Percentiles rank a stretch among this genome's conserved stretches.
Conservation (phyloP, 2,113 vertebrate species). For the Tenebrosternarchus preto region DNA sequence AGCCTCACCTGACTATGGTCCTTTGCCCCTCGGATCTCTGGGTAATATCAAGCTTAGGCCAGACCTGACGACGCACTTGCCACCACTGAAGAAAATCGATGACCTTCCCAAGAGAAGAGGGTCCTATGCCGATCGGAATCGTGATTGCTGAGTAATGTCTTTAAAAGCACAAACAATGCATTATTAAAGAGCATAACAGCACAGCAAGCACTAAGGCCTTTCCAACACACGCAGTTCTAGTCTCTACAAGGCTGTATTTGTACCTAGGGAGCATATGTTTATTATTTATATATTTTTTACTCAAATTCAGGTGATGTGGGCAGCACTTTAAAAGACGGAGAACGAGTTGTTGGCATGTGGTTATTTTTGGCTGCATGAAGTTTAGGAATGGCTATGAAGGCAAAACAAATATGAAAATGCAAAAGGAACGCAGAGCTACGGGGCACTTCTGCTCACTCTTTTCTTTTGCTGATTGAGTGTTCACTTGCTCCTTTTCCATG, state of each 20-base stretch:
- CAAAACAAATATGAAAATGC: slow-evolving; percentile 17
- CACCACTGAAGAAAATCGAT: slow-evolving; percentile 38
- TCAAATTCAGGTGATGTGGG: slow-evolving; percentile 23
- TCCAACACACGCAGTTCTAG: slow-evolving; percentile 30
- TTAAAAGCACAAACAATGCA: slow-evolving; percentile 63
- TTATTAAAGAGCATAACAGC: slow-evolving; percentile 62
- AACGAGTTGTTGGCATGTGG: slow-evolving; percentile 6
- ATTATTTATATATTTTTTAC: slow-evolving; percentile 41
- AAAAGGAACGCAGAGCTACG: slow-evolving; percentile 10
- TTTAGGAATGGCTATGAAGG: slow-evolving; percentile 22
- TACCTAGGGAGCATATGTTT: slow-evolving; percentile 16
- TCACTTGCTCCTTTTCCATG: no score
- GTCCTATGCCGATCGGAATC: slow-evolving; percentile 37
- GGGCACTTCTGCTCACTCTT: background rate
- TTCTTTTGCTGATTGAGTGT: background rate
- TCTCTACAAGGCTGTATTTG: background rate
- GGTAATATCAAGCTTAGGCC: slow-evolving; percentile 11
- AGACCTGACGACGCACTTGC: slow-evolving; percentile 13
- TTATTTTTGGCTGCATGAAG: slow-evolving; percentile 46
- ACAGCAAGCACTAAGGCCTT: slow-evolving; percentile 46
- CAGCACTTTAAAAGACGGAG: slow-evolving; percentile 17
- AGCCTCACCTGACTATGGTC: background rate
- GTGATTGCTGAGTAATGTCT: slow-evolving; percentile 56
- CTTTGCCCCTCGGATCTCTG: background rate
- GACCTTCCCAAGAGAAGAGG: slow-evolving; percentile 35